phyloP scores from a whole-genome alignment of 2,888 invertebrate genomes.

The Axea sp. region DNA sequence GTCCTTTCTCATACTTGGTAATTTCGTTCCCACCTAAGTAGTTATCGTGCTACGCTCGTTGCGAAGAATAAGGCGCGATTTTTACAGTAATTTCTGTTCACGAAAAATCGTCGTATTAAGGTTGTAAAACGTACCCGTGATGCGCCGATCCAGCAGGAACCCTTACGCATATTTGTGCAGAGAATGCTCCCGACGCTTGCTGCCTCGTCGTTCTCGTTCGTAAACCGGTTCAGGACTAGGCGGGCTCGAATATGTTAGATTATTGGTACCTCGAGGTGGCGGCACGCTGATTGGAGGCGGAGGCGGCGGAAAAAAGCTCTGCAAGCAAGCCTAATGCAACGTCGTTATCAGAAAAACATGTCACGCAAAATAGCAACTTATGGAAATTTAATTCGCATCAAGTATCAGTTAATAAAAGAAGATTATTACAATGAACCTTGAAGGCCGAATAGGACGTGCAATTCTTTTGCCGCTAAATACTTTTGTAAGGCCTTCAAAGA shows the following conservation, averaged over 20 bases:
- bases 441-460: no score
- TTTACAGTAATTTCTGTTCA: slow-evolving; percentile 33
- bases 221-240: slow-evolving; percentile 77
- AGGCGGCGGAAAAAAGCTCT: slow-evolving; percentile 79
- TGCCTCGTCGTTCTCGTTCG: slow-evolving; percentile 76
- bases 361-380: slow-evolving; percentile 31
- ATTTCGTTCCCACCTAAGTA: slow-evolving; percentile 35
- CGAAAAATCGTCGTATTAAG: slow-evolving; percentile 48
- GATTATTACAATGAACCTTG: no score
- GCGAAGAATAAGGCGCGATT: slow-evolving; percentile 60
- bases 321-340: slow-evolving; percentile 75
- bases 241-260: slow-evolving; percentile 77
- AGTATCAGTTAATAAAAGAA: background rate
- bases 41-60: slow-evolving; percentile 52
- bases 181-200: slow-evolving; percentile 77
- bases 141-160: slow-evolving; percentile 55
- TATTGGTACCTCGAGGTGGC: slow-evolving; percentile 75
- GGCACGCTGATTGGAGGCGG: slow-evolving; percentile 77
- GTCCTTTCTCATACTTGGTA: slow-evolving; percentile 6
- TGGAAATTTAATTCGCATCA: slow-evolving; percentile 11
- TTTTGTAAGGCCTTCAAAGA: background rate
- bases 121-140: slow-evolving; percentile 52
- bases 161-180: slow-evolving; percentile 78
- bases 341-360: slow-evolving; percentile 47
- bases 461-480: background rate